Base-by-base conservation (phyloP, 1,140 invertebrate genomes). In the Drosophila repletoides region DNA sequence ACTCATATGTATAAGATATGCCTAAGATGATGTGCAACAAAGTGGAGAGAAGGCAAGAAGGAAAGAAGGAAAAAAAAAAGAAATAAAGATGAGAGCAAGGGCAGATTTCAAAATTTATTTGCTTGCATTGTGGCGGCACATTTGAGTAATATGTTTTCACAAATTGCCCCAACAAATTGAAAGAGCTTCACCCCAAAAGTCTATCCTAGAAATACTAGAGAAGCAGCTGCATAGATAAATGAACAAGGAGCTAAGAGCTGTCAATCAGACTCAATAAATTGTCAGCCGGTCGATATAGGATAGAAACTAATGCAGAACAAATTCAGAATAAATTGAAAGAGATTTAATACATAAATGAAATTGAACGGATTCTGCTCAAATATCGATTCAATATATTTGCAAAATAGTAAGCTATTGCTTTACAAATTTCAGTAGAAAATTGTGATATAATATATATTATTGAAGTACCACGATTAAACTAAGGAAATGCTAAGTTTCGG, bases 111-210 rank as follows among this genome's bases (percentile, higher is more conserved):
- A 34, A 14, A 41, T 46, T 46, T 59, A 10, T 52, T 58, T 66
- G 31, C 38, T 40, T 40, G 15, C 17, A 1, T 33, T 56, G 40
- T 60, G 45, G 64, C 43, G 45, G 55, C 72, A 64, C 72, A 69
- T 69, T 60, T 60, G 60, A 55, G 52, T 60, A 46, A 71, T 48
- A 24, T 34, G 12, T 53, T 69, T 70, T 74, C 70, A 71, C 65
- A 79, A 80, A 75, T 79, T 79, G 71, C 58, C 65, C 40, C 52
- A 53, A 46, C 65, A 69, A 76, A 77, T 69, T 68, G 67, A n/a
- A n/a, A n/a, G n/a, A n/a, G n/a, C n/a, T n/a, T n/a, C n/a, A n/a
- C n/a, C n/a, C n/a, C n/a, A n/a, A n/a, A n/a, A n/a, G n/a, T n/a
- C n/a, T n/a, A n/a, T n/a, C n/a, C n/a, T 76, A 45, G 40, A 45